These are phyloP conservation scores for Ptychoptera albimana DNA, from an alignment of 2,888 invertebrate species.

Conservation along the genomic window DNA sequence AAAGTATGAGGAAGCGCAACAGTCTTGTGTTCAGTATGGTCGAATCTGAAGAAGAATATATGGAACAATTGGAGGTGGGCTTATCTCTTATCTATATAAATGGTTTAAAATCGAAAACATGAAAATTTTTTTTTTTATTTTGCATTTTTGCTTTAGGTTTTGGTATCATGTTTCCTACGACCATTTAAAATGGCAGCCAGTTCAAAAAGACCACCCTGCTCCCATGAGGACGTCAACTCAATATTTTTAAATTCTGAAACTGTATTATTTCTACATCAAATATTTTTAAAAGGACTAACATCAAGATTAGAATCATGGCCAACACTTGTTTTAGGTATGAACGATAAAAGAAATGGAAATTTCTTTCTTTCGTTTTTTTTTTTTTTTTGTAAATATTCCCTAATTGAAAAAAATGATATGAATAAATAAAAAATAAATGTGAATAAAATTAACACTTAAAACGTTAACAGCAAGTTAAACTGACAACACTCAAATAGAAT, in stretches of 20 bases:
- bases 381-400: too few relatives aligned
- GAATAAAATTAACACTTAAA: too few relatives aligned
- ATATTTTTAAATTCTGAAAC: constrained; percentile 89
- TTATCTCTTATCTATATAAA: constrained; percentile 20
- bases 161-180: constrained; percentile 72
- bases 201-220: constrained; percentile 81
- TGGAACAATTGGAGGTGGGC: constrained; percentile 71
- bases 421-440: too few relatives aligned
- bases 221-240: constrained; percentile 86
- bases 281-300: constrained; percentile 81
- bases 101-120: not conserved
- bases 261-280: constrained; percentile 81
- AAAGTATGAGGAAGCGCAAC: constrained; percentile 84
- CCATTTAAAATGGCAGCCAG: constrained; percentile 90
- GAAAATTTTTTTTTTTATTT: not conserved
- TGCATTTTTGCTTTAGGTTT: constrained; percentile 27
- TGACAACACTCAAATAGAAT: too few relatives aligned
- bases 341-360: constrained; percentile 3
- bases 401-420: too few relatives aligned
- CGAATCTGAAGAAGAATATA: constrained; percentile 84
- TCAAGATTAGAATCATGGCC: constrained; percentile 90
- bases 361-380: too few relatives aligned
- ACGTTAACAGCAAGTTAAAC: too few relatives aligned
- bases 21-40: constrained; percentile 83
- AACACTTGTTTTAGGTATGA: constrained; percentile 71